Evolutionary conservation across 2,113 vertebrate genomes (phyloP).

Genomic region (Micromys minutus): DNA sequence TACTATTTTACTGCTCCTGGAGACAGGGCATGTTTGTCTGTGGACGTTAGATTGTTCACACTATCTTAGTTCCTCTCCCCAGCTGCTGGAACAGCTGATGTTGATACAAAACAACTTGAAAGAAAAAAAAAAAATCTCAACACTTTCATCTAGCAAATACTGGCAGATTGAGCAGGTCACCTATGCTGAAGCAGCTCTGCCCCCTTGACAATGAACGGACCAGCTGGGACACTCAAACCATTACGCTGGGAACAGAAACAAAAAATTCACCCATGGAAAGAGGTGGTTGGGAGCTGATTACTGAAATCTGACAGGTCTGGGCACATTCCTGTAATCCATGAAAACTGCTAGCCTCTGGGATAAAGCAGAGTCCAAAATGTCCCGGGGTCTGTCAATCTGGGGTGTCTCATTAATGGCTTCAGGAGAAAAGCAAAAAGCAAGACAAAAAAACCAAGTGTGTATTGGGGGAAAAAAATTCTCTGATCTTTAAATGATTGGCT

Average conservation of each 20-base stretch:
- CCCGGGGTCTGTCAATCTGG: neutral
- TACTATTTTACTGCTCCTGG: neutral
- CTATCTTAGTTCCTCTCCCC: neutral
- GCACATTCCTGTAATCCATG: neutral
- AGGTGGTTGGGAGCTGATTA: neutral
- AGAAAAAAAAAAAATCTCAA: neutral
- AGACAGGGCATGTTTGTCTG: neutral
- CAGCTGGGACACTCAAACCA: neutral
- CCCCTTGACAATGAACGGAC: neutral
- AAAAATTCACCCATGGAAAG: neutral
- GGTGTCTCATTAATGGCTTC: neutral
- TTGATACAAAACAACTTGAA: neutral
- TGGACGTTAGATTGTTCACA: neutral
- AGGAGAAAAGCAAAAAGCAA: conserved; percentile 39
- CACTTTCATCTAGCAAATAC: neutral
- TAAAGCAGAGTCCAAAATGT: neutral
- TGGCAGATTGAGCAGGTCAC: neutral
- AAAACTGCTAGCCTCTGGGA: neutral
- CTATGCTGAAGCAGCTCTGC: neutral
- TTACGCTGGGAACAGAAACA: neutral
- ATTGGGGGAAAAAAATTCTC: conserved; percentile 6
- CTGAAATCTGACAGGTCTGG: neutral
- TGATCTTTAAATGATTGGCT: conserved; percentile 30
- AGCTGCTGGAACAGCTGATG: neutral
- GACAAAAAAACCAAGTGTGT: neutral